phyloP scores from a whole-genome alignment of 2,888 invertebrate genomes.

The Anthophora plumipes region DNA sequence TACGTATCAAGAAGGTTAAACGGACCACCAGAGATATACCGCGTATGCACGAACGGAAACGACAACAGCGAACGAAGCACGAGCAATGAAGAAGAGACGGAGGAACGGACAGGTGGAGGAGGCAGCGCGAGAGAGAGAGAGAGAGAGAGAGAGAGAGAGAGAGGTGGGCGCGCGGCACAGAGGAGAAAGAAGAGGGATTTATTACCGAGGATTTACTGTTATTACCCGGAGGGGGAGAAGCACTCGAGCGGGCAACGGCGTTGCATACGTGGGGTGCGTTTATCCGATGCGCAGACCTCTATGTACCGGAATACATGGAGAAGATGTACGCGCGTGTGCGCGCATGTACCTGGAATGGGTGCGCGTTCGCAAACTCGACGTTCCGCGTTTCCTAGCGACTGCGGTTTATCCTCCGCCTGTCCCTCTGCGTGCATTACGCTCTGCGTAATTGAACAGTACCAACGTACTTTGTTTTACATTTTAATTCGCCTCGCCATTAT shows the following conservation, averaged over 20 bases:
- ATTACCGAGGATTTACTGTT: conserved; percentile 83
- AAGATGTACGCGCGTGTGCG: too few relatives aligned
- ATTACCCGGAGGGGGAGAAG: conserved; percentile 79
- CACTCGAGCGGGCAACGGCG: conserved; percentile 70
- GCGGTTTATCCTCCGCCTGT: conserved; percentile 56
- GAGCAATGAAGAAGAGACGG: conserved; percentile 27
- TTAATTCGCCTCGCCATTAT: conserved; percentile 51
- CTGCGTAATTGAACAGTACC: conserved; percentile 65
- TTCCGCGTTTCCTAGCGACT: conserved; percentile 59
- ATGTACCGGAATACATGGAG: conserved; percentile 23
- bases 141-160: conserved; percentile 26
- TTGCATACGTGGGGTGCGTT: conserved; percentile 72
- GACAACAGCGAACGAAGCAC: conserved; percentile 14
- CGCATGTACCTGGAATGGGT: conserved; percentile 36
- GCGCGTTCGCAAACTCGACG: conserved; percentile 36
- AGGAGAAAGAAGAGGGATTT: conserved; percentile 77
- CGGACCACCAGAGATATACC: background rate
- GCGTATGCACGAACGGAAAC: background rate
- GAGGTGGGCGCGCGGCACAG: conserved; percentile 26
- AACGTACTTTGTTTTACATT: conserved; percentile 62
- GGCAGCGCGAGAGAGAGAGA: too few relatives aligned
- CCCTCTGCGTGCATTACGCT: conserved; percentile 56
- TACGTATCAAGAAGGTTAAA: background rate
- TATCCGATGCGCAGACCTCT: conserved; percentile 62
- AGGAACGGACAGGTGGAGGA: conserved; percentile 59